These are phyloP conservation scores for Apeira syringaria DNA, from an alignment of 2,888 invertebrate genomes.

Conservation along the genomic window DNA sequence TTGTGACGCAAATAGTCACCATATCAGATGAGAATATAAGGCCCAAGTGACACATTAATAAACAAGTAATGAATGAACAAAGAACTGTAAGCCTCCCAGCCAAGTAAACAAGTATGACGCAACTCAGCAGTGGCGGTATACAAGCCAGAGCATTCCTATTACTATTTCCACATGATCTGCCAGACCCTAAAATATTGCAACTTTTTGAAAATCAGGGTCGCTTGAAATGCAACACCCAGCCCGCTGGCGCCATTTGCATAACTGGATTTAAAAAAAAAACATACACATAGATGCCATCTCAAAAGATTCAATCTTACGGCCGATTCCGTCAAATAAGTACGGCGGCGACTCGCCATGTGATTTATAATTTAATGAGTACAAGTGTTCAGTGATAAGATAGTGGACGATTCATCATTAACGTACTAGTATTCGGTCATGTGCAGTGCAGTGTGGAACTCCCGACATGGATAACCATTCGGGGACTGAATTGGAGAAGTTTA, in stretches of 20 bases:
- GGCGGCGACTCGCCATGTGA: slow-evolving; percentile 8
- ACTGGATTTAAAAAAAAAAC: slow-evolving; percentile 21
- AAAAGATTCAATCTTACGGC: slow-evolving; percentile 13
- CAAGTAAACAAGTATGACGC: too few species aligned
- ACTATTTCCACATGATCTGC: not conserved
- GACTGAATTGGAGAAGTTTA: slow-evolving; percentile 63
- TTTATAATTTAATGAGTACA: slow-evolving; percentile 19
- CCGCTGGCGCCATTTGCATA: slow-evolving; percentile 17
- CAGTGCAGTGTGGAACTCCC: slow-evolving; percentile 44
- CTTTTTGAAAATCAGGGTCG: slow-evolving; percentile 23
- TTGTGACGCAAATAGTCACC: too few species aligned
- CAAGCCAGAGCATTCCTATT: not conserved
- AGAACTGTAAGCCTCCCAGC: too few species aligned
- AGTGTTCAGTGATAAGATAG: slow-evolving; percentile 55
- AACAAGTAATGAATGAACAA: too few species aligned
- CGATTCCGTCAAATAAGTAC: slow-evolving; percentile 13
- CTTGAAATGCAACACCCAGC: slow-evolving; percentile 4
- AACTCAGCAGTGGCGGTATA: too few species aligned
- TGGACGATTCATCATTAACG: slow-evolving; percentile 33
- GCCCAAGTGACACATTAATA: too few species aligned
- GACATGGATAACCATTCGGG: slow-evolving; percentile 58
- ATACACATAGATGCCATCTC: slow-evolving; percentile 1
- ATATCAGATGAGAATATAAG: too few species aligned
- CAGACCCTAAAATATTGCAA: slow-evolving; percentile 1
- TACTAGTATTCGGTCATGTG: slow-evolving; percentile 34